Evolutionary conservation across 37 sponge, comb jelly and placozoan genomes (phyloP).

Genomic region (Bolinopsis microptera): DNA sequence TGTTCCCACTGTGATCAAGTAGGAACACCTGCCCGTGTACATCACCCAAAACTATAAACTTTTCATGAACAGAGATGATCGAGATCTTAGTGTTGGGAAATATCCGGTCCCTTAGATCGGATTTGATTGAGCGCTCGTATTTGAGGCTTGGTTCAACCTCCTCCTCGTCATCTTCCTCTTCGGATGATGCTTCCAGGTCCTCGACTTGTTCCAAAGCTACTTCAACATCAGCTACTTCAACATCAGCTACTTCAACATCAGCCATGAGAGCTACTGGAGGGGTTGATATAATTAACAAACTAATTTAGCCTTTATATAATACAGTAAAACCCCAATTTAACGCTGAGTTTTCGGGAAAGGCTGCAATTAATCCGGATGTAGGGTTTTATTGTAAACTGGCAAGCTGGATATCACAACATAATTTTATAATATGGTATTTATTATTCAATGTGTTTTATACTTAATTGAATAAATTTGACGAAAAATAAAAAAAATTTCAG

Average conservation of each 20-base stretch:
- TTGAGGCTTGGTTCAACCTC: constrained; percentile 48
- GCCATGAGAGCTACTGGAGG: too few relatives aligned
- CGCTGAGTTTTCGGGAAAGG: too few relatives aligned
- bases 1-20: constrained; percentile 62
- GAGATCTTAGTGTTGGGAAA: constrained; percentile 48
- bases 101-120: constrained; percentile 33
- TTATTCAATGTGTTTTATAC: too few relatives aligned
- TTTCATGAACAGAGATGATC: constrained; percentile 39
- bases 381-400: too few relatives aligned
- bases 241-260: neutral
- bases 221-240: neutral
- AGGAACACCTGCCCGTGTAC: constrained; percentile 27
- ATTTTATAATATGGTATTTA: too few relatives aligned
- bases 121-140: constrained; percentile 33
- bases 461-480: too few relatives aligned
- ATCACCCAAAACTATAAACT: constrained; percentile 56
- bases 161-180: constrained; percentile 56
- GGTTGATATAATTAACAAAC: too few relatives aligned
- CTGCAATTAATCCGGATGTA: too few relatives aligned
- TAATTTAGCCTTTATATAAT: too few relatives aligned
- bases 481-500: too few relatives aligned
- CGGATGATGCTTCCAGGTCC: constrained; percentile 2
- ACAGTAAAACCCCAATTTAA: too few relatives aligned
- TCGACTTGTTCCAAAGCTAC: neutral
- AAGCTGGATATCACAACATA: too few relatives aligned